Evolutionary conservation across 2,797 vertebrate species (phyloP).

Genomic region (Periparus ater): DNA sequence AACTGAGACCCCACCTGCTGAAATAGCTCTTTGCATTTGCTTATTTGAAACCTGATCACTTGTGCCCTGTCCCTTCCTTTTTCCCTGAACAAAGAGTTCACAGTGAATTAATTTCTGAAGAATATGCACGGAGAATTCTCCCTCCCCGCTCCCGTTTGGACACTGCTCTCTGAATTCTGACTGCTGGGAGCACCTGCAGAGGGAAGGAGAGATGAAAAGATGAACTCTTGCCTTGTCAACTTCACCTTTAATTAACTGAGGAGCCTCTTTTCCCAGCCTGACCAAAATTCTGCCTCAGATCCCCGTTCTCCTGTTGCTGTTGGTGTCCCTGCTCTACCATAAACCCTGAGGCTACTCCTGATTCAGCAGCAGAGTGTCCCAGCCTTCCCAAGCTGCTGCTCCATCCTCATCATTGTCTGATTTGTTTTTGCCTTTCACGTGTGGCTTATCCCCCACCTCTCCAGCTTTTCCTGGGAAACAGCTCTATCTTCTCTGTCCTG

Average conservation of each 20-base stretch:
- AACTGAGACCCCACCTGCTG: not conserved
- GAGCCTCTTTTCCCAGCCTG: not conserved
- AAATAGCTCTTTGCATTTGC: not conserved
- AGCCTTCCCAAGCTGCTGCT: not conserved
- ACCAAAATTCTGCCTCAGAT: not conserved
- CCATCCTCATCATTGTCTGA: not conserved
- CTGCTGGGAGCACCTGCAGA: not conserved
- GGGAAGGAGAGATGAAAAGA: not conserved
- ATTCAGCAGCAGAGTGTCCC: not conserved
- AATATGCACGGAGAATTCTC: not conserved
- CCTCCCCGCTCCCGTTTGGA: not conserved
- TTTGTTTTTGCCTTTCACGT: fast-evolving
- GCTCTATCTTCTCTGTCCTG: not conserved
- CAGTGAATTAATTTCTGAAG: not conserved
- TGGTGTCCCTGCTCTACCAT: not conserved
- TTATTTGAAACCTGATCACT: not conserved
- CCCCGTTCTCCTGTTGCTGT: not conserved
- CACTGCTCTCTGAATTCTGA: not conserved
- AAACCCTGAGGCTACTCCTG: not conserved
- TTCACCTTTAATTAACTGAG: not conserved
- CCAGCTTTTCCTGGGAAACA: not conserved
- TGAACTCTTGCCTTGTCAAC: not conserved
- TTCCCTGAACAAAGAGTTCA: not conserved
- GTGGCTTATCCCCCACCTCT: not conserved
- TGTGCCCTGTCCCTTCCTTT: not conserved